Evolutionary conservation across 2,797 vertebrate species (phyloP).

Genomic region (Alca torda): DNA sequence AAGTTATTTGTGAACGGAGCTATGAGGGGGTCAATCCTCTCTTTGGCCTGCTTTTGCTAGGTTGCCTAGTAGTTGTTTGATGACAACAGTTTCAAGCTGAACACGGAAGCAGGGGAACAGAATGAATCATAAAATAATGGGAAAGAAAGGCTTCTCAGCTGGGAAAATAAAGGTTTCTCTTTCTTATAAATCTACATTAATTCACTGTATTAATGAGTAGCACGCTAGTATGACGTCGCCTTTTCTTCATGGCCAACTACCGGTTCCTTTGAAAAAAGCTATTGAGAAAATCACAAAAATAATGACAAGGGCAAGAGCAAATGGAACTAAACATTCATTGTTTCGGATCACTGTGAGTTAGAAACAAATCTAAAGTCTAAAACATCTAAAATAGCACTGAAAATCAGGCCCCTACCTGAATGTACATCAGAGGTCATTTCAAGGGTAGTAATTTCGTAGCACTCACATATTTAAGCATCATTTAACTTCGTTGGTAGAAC

Average conservation of each 20-base stretch:
- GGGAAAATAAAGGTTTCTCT: neutral
- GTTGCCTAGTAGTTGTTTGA: neutral
- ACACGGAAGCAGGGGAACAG: neutral
- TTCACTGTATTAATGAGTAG: neutral
- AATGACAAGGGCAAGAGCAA: neutral
- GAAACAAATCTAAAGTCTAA: neutral
- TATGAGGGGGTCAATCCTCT: neutral
- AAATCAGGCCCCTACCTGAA: neutral
- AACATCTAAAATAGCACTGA: neutral
- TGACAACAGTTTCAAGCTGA: neutral
- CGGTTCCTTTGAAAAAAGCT: neutral
- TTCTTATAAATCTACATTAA: neutral
- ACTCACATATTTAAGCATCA: neutral
- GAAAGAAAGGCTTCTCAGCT: neutral
- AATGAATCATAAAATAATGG: neutral
- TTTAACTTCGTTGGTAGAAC: neutral
- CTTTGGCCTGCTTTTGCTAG: neutral
- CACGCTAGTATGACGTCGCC: neutral
- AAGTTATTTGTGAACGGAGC: neutral
- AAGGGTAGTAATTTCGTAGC: neutral
- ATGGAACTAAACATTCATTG: neutral
- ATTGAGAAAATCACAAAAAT: neutral
- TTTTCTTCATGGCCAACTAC: neutral
- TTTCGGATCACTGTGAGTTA: neutral
- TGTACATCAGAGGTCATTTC: neutral